These are phyloP conservation scores for Penaeus vannamei DNA, from an alignment of 1,140 invertebrate genomes.

Conservation along the genomic window DNA sequence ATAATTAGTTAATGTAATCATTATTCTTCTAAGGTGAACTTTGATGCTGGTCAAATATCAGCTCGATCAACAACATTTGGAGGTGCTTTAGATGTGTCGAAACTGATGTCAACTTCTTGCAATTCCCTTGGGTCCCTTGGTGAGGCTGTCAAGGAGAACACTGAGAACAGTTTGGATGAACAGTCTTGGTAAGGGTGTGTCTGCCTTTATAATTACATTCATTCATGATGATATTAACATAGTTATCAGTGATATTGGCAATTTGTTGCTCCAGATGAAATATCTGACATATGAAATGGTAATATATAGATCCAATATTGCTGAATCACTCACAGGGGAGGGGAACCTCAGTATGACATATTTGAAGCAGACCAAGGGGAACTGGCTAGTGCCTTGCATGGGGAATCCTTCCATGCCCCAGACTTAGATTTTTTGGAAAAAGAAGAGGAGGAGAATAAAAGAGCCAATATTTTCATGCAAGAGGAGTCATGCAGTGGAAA, in stretches of 20 bases:
- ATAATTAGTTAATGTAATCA: too few species aligned
- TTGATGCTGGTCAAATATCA: slow-evolving; percentile 42
- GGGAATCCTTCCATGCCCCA: slow-evolving; percentile 20
- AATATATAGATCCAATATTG: too few species aligned
- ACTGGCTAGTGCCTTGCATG: neutral
- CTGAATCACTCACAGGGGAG: too few species aligned
- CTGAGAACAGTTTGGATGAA: too few species aligned
- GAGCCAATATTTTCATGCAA: slow-evolving; percentile 14
- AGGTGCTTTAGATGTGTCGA: slow-evolving; percentile 18
- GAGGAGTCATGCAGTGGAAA: neutral
- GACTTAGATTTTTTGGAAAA: slow-evolving; percentile 24
- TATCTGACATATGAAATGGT: too few species aligned
- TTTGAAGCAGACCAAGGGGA: slow-evolving; percentile 31
- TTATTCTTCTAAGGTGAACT: neutral
- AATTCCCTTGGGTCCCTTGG: slow-evolving; percentile 37
- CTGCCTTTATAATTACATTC: too few species aligned
- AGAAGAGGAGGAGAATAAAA: slow-evolving; percentile 20
- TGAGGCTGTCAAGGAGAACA: neutral
- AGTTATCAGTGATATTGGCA: too few species aligned
- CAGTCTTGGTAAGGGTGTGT: too few species aligned
- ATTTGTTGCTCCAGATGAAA: neutral
- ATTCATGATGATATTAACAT: too few species aligned
- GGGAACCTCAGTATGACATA: neutral
- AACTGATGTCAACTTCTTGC: slow-evolving; percentile 40
- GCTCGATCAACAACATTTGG: neutral